Percentiles rank a stretch among this genome's conserved stretches.
These are phyloP conservation scores for Tolypeutes matacus DNA, from an alignment of 2,797 vertebrate species.

Conservation along the genomic window DNA sequence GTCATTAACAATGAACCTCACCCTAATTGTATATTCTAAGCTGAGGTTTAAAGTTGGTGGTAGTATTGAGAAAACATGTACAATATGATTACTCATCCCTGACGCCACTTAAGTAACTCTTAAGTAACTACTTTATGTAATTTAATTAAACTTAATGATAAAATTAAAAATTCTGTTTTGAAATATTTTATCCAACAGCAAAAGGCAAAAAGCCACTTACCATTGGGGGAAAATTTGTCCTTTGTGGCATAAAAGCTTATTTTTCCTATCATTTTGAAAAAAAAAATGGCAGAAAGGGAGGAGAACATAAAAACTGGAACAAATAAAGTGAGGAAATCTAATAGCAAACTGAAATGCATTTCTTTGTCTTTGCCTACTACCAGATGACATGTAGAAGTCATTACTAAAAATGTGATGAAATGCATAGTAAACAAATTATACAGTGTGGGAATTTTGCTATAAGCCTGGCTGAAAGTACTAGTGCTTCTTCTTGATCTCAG, in stretches of 20 bases:
- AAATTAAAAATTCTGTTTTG: neutral
- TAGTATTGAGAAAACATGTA: neutral
- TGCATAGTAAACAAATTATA: neutral
- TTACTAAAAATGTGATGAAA: too few relatives aligned
- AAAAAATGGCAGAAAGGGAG: neutral
- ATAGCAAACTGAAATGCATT: neutral
- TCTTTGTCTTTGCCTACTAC: neutral
- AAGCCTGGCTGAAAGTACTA: neutral
- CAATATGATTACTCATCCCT: neutral
- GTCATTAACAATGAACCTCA: neutral
- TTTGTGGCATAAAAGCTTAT: neutral
- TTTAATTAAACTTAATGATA: neutral
- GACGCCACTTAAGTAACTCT: neutral
- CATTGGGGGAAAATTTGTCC: neutral
- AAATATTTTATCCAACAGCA: neutral
- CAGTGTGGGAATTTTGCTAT: neutral
- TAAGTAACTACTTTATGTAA: neutral
- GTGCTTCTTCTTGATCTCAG: neutral
- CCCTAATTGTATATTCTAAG: neutral
- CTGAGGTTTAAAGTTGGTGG: neutral
- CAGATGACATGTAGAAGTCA: neutral
- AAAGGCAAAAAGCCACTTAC: neutral
- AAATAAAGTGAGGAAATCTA: neutral
- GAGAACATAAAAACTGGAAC: neutral
- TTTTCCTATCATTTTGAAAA: neutral